Conservation (phyloP, 64 coral and sea anemone genomes). For the Pocillopora damicornis region DNA sequence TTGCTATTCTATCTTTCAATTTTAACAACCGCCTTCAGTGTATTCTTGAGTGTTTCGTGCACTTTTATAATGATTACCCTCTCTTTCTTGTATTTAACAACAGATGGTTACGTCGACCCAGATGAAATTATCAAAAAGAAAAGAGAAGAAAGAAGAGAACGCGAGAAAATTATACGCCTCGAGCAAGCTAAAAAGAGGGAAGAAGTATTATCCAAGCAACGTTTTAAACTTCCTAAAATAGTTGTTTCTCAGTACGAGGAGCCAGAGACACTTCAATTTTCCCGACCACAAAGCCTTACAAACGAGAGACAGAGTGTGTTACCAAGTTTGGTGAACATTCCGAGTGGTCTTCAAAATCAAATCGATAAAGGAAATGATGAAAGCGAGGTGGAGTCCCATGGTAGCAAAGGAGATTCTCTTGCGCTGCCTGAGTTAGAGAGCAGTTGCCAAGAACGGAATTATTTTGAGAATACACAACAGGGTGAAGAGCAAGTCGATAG, state of each 20-base stretch:
- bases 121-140: conserved; percentile 61
- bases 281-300: conserved; percentile 13
- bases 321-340: conserved; percentile 6
- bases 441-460: not conserved
- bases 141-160: conserved; percentile 51
- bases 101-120: conserved; percentile 73
- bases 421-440: conserved; percentile 14
- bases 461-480: not conserved
- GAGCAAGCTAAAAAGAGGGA: conserved; percentile 61
- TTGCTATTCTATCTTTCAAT: not conserved
- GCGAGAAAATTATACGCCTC: conserved; percentile 38
- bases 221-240: conserved; percentile 64
- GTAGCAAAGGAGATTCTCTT: conserved; percentile 18
- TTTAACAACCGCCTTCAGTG: not conserved
- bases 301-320: conserved; percentile 5
- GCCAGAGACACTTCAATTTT: not conserved
- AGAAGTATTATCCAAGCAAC: conserved; percentile 40
- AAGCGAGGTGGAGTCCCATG: not conserved
- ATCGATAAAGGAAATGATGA: not conserved
- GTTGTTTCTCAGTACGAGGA: conserved; percentile 68
- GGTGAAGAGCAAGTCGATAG: not conserved
- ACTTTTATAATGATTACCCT: not conserved
- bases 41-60: not conserved
- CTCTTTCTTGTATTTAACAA: not conserved
- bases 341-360: not conserved